Conservation (phyloP, 2,888 invertebrate genomes). For the Melipona bicolor region DNA sequence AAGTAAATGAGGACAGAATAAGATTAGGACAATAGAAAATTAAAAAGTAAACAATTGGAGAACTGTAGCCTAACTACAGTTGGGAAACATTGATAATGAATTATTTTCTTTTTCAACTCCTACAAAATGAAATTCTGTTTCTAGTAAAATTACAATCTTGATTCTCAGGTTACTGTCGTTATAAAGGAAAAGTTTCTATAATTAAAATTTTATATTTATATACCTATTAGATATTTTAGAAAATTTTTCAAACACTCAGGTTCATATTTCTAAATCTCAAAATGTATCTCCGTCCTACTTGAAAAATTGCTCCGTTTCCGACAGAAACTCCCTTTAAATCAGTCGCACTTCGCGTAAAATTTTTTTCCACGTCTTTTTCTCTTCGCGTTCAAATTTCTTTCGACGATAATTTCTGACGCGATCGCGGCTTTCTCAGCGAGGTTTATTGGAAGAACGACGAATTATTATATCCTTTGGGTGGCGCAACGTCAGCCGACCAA, state of each 20-base stretch:
- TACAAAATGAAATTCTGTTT: background rate
- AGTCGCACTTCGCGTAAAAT: no score
- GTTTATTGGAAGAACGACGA: constrained; percentile 11
- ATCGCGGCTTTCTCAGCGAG: background rate
- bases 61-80: constrained; percentile 58
- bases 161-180: no score
- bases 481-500: constrained; percentile 69
- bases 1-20: constrained; percentile 65
- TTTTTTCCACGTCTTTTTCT: no score
- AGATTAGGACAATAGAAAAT: constrained; percentile 1
- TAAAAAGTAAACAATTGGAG: constrained; percentile 51
- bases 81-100: constrained; percentile 68
- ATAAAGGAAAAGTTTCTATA: no score
- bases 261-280: background rate
- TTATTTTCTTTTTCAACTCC: constrained; percentile 63
- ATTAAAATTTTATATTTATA: no score
- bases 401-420: background rate
- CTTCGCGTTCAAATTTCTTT: background rate
- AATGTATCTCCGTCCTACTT: background rate
- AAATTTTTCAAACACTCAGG: background rate
- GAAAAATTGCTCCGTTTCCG: background rate
- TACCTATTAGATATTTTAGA: background rate
- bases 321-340: background rate
- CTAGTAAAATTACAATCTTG: no score
- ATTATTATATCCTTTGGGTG: constrained; percentile 2